Base-by-base conservation (phyloP, 2,797 vertebrate genomes). In the Chrosomus eos region DNA sequence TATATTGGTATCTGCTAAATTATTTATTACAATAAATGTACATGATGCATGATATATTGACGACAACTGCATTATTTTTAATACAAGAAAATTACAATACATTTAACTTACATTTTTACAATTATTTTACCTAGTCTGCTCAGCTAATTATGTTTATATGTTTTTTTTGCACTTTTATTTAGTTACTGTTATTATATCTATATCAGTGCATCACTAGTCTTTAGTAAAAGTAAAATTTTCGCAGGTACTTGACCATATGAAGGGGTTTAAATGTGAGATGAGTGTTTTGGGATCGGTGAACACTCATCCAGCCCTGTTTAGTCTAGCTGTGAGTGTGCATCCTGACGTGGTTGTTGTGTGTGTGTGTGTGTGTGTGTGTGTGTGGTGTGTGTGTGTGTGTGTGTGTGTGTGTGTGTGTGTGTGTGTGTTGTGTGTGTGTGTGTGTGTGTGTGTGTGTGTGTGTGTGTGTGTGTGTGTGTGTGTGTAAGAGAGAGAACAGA, bases 261-360 rank as follows among this genome's bases (percentile, higher is more conserved):
- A 70, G 83, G 71, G 81, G 84, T 86, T 83, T 89, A 80, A 53
- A 64, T 83, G 81, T 87, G 23, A 36, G 80, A 87, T 81, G 48
- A 86, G 73, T 72, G 31, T 85, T 68, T 87, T 74, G 26, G 75
- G 76, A 68, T 72, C 84, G 55, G 40, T 77, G 33, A 40, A 36
- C 26, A 23, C 78, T 51, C 81, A 19, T 71, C 71, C 79, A 90
- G 92, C 90, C 86, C 62, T 92, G 93, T 93, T 94, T 93, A 93
- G 94, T 95, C 93, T 95, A 93, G 94, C 93, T 92, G 88, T 88
- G 93, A 48, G 45, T 48, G 45, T 48, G 45, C 92, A 93, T 95
- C 92, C 94, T 94, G 93, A 76, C 51, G 40, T 80, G 45, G 14
- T 4, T 45, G 66, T 75, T 53, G 62, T 68, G 74, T 68, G 60